phyloP scores from a whole-genome alignment of 2,888 invertebrate genomes.

The Torymus texanus region DNA sequence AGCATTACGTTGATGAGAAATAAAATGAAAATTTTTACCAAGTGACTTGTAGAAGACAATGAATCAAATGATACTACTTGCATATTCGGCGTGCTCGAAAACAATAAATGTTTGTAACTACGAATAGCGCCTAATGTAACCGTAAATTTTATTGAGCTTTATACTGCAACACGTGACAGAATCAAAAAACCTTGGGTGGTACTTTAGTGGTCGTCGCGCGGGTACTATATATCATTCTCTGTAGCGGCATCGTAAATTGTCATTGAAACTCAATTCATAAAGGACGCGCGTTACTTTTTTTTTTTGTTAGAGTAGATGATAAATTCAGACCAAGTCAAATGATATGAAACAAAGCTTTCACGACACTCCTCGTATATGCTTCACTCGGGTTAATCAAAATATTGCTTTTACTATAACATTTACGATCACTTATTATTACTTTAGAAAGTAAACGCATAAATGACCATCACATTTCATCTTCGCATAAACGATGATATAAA shows the following conservation, averaged over 20 bases:
- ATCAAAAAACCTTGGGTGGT: constrained; percentile 25
- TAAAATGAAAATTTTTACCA: too few relatives aligned
- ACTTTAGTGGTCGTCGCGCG: not conserved
- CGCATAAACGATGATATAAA: too few relatives aligned
- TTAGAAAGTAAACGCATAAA: too few relatives aligned
- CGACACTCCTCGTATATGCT: not conserved
- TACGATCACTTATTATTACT: too few relatives aligned
- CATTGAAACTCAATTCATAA: constrained; percentile 22
- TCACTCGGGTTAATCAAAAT: too few relatives aligned
- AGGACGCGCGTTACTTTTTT: not conserved
- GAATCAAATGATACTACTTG: not conserved
- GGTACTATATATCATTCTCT: constrained; percentile 18
- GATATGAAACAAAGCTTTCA: not conserved
- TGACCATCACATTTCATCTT: not conserved
- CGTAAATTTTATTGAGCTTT: constrained; percentile 38
- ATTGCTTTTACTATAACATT: too few relatives aligned
- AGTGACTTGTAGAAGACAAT: not conserved
- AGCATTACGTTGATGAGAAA: too few relatives aligned
- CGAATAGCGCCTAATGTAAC: constrained; percentile 12
- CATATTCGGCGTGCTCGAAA: not conserved
- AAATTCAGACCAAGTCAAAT: not conserved
- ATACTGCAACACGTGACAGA: constrained; percentile 17
- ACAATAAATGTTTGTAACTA: constrained; percentile 4
- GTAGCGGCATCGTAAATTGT: constrained; percentile 38
- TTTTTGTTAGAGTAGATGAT: constrained; percentile 1